Base-by-base conservation (phyloP, 2,888 invertebrate species). In the Pheosia gnoma region DNA sequence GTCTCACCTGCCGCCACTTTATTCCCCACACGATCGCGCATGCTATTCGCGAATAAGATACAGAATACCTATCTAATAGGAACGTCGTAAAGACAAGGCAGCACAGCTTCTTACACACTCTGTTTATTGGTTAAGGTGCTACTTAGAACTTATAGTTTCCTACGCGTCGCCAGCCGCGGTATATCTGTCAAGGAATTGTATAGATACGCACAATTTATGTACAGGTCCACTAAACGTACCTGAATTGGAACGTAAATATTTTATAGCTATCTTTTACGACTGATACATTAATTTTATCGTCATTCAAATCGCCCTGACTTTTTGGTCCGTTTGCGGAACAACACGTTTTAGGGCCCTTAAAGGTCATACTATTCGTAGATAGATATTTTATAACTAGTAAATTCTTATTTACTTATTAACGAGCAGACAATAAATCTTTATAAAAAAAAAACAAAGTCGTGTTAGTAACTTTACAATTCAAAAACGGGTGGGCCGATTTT, bases 1-100 rank as follows among this genome's bases (percentile, higher is more conserved):
- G 67, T 63, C 63, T n/a, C 81, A 81, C 81, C 81, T 83, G 81
- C 75, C 61, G 58, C 72, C 65, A 65, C 63, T 83, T 82, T 82
- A 84, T 79, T 73, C 72, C 65, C 67, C 67, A 62, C 62, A 67
- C 66, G 62, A 67, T 66, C 71, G 66, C 68, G 63, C 72, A 74
- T 75, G 74, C 74, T 75, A 70, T 60, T 66, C 72, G 70, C 77
- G 75, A 76, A 79, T 77, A 75, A 77, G 62, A 63, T 75, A 74
- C 69, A 66, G 72, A 71, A 74, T 75, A 68, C 65, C 71, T 68
- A 73, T 73, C 67, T 74, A 74, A 76, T 75, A 66, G 70, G 63
- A 53, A 59, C 61, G 66, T 73, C 72, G 70, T 72, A 75, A 73
- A 78, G 67, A 66, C 72, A 75, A 68, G 65, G 55, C 56, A 56